Base-by-base conservation (phyloP, 2,888 invertebrate genomes). In the Torymus auratus region DNA sequence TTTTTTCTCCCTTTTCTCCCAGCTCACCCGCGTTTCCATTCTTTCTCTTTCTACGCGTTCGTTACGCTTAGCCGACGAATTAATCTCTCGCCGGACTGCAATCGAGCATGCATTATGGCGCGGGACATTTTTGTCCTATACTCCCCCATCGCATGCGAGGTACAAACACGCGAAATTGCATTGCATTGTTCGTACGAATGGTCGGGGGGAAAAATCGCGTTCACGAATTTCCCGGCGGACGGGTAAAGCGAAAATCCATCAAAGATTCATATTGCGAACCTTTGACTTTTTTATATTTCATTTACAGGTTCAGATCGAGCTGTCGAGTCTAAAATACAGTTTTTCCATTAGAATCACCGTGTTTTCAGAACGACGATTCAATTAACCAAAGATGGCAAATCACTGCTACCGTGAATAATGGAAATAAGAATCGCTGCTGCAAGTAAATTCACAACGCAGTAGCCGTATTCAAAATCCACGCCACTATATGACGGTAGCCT, bases 41-140 rank as follows among this genome's bases (percentile, higher is more conserved):
- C 55, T 41, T 53, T n/a, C n/a, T 14, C 62, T 73, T 20, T 78
- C 67, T 64, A n/a, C n/a, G 64, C 60, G 53, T 79, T 52, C 62
- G 58, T 69, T 73, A 69, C 12, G 56, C 55, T 64, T 64, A 69
- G 65, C 64, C 28, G 69, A 14, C 58, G 52, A 80, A 80, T 73
- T 67, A 75, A 74, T 65, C 52, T 64, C 50, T 60, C 53, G 71
- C 3, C 28, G 15, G 61, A 15, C n/a, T 17, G 53, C 60, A 56
- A 58, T 67, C 72, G 60, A 72, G 64, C 60, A 20, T 50, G 28
- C 2, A 60, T 52, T 15, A 55, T 56, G 15, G 5, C 23, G 5
- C 10, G 41, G 10, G 52, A 14, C 28, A 11, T 52, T 17, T 65
- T 65, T 17, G 15, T 17, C 41, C 53, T 17, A n/a, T n/a, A n/a